A percentile compares a stretch with the other conserved stretches of the same genome.
These are phyloP conservation scores for Triplophysa tibetana DNA, from an alignment of 2,113 vertebrate genomes.

Conservation along the genomic window DNA sequence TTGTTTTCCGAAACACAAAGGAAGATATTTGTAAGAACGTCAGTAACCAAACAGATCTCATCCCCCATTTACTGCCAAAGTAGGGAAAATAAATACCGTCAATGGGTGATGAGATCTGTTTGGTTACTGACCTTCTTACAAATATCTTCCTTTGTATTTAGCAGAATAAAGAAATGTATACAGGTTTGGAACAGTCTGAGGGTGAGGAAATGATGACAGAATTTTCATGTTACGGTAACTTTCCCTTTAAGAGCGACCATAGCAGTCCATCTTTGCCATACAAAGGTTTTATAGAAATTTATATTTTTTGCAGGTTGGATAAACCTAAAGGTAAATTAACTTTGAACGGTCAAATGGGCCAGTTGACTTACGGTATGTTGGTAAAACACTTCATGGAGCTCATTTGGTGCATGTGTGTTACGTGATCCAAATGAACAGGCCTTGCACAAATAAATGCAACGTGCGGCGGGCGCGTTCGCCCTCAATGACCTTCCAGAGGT, in stretches of 20 bases:
- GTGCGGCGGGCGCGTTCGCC: background rate
- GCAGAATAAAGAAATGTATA: too few species aligned
- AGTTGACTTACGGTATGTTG: constrained; percentile 36
- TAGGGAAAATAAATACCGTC: too few species aligned
- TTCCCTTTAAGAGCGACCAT: background rate
- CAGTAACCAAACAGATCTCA: too few species aligned
- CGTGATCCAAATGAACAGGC: background rate
- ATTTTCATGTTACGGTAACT: too few species aligned
- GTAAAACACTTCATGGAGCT: constrained; percentile 3
- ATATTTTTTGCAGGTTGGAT: background rate
- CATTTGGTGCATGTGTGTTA: constrained; percentile 20
- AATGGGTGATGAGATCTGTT: too few species aligned
- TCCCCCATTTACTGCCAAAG: too few species aligned
- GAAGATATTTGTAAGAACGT: too few species aligned
- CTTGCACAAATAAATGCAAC: background rate
- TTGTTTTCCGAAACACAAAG: too few species aligned
- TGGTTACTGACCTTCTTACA: too few species aligned
- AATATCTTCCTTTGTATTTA: too few species aligned
- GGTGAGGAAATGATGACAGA: too few species aligned
- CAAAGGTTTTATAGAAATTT: background rate
- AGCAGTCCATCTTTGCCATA: background rate
- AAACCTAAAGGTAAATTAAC: constrained; percentile 43
- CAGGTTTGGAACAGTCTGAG: too few species aligned
- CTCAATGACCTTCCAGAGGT: constrained; percentile 26
- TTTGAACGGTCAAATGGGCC: constrained; percentile 34